These are phyloP conservation scores for Pelecanus crispus DNA, from an alignment of 2,113 vertebrate species.

Conservation along the genomic window DNA sequence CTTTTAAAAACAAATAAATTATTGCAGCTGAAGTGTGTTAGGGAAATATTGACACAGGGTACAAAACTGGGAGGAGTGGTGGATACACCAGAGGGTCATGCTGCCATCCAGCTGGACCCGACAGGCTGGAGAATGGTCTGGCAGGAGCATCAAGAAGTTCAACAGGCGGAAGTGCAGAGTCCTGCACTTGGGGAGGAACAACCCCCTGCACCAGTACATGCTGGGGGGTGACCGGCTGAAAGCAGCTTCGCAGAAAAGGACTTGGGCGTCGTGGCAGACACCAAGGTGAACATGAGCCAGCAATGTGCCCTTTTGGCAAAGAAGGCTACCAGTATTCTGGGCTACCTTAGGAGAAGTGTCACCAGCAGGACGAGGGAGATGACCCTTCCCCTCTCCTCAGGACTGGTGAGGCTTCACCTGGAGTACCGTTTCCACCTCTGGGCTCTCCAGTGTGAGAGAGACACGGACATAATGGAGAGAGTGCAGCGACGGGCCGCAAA, in stretches of 20 bases:
- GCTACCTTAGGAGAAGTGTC: neutral
- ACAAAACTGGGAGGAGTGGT: neutral
- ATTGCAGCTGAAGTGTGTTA: neutral
- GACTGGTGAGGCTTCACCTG: neutral
- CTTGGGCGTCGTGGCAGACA: neutral
- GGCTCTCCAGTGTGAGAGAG: neutral
- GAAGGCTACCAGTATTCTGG: neutral
- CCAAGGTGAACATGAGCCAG: neutral
- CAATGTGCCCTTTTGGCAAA: neutral
- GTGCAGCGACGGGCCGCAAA: neutral
- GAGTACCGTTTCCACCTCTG: neutral
- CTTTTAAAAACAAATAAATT: neutral
- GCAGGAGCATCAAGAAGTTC: neutral
- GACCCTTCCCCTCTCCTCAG: neutral
- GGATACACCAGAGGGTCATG: neutral
- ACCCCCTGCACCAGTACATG: neutral
- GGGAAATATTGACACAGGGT: neutral
- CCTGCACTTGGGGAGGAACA: neutral
- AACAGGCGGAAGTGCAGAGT: neutral
- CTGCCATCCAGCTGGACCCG: neutral
- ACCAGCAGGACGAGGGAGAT: neutral
- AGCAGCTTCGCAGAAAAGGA: neutral
- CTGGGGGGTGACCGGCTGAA: neutral
- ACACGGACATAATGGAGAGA: neutral
- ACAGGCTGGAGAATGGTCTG: neutral